phyloP scores from a whole-genome alignment of 1,140 invertebrate species.

The Micrasema minimum region DNA sequence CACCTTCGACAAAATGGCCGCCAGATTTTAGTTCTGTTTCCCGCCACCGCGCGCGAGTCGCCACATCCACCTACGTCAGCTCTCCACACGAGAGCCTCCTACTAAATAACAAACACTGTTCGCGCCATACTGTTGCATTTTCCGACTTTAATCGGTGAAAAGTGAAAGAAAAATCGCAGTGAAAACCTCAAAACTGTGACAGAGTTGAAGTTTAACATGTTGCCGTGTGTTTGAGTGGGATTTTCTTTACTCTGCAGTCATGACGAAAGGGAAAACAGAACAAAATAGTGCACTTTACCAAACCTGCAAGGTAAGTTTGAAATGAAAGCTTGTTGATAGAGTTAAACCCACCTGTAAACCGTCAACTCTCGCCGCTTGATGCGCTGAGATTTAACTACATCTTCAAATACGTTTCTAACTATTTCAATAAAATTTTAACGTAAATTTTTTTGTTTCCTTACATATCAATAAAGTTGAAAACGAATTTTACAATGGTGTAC shows the following conservation, averaged over 20 bases:
- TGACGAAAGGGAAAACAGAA: constrained; percentile 51
- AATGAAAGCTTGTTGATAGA: constrained; percentile 41
- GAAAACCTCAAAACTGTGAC: constrained; percentile 16
- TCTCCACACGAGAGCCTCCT: constrained; percentile 39
- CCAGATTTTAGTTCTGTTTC: constrained; percentile 24
- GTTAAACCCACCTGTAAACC: constrained; percentile 45
- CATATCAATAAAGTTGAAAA: no score
- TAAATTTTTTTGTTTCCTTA: no score
- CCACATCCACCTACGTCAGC: constrained; percentile 27
- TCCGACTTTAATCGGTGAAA: constrained; percentile 36
- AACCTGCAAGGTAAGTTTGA: constrained; percentile 52
- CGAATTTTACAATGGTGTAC: no score
- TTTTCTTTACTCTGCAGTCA: constrained; percentile 30
- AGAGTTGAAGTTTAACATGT: background rate
- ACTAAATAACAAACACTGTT: constrained; percentile 38
- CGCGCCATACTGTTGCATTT: constrained; percentile 5
- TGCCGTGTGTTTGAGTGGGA: constrained; percentile 21
- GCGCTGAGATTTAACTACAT: constrained; percentile 2
- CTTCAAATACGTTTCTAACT: no score
- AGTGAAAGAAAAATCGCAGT: constrained; percentile 45
- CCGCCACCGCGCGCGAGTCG: constrained; percentile 17
- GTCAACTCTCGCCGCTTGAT: background rate
- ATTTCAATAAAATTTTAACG: no score
- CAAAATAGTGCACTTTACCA: constrained; percentile 51
- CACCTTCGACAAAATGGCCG: constrained; percentile 40